Base-by-base conservation (phyloP, 2,888 invertebrate species). In the Heliconius erato region DNA sequence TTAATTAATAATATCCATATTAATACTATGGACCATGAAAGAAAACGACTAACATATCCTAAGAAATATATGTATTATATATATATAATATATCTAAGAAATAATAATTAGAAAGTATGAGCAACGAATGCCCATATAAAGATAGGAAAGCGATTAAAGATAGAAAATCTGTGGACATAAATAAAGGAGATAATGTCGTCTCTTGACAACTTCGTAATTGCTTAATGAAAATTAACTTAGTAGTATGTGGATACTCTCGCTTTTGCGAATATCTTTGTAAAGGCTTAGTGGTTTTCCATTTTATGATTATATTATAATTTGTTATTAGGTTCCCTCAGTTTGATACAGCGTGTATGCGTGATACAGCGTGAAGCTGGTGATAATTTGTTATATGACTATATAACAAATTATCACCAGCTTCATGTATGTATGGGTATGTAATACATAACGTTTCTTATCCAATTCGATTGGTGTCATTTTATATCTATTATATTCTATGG, bases 41-140 rank as follows among this genome's bases (percentile, higher is more conserved):
- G 74, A 76, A 76, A 77, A 67, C 26, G 44, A 68, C 80, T 68
- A 28, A 68, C 59, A 65, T 76, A 81, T 67, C 11, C n/a, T 54
- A 54, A 54, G 54, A 54, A 19, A 54, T 23, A 54, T 54, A 54
- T 54, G 7, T 49, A 44, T 32, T 49, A 44, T 32, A 32, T 32
- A 32, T 32, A 49, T 49, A 49, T 5, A 35, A 23, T 63, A 63
- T 63, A 35, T 54, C 78, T 82, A 80, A 69, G 77, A 65, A 78
- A 11, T 80, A 80, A 81, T 80, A 82, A 84, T 80, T 84, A 83
- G 84, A 84, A 84, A 84, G 84, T 82, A 78, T 72, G 78, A 84
- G 79, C 81, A 82, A 84, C 74, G 83, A 79, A 79, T 78, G 49
- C 72, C 74, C 65, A 69, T 74, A 76, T 63, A 40, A 84, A 83